These are phyloP conservation scores for Anodontia alba DNA, from an alignment of 2,888 invertebrate genomes.

Conservation along the genomic window DNA sequence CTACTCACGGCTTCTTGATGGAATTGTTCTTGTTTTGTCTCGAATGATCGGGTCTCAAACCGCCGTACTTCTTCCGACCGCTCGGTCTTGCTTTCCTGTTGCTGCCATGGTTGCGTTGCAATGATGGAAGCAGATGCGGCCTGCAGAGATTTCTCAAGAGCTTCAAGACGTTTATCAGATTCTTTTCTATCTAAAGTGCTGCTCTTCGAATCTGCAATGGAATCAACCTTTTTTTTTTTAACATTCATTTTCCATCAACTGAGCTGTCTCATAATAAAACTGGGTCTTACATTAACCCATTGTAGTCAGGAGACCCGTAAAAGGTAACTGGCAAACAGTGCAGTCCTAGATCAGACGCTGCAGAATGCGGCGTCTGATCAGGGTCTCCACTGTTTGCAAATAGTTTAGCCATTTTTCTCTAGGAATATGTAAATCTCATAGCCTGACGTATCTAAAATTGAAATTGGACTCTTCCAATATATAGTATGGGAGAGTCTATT, in stretches of 20 bases:
- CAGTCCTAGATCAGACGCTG: background rate
- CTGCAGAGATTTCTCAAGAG: constrained; percentile 75
- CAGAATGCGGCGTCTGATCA: background rate
- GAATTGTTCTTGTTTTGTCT: constrained; percentile 60
- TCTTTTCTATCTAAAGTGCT: constrained; percentile 60
- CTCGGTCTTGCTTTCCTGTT: constrained; percentile 53
- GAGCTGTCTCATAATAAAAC: too few relatives aligned
- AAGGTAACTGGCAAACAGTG: background rate
- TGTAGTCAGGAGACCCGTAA: too few relatives aligned
- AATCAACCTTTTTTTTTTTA: background rate
- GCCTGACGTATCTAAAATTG: too few relatives aligned
- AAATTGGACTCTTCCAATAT: too few relatives aligned
- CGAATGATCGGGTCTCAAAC: constrained; percentile 63
- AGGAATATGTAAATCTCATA: too few relatives aligned
- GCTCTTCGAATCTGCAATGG: constrained; percentile 54
- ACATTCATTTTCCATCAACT: too few relatives aligned
- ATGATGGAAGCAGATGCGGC: constrained; percentile 75
- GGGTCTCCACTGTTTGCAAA: background rate
- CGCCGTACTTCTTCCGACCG: constrained; percentile 54
- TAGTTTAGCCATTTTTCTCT: too few relatives aligned
- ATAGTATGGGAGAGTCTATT: too few relatives aligned
- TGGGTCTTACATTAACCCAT: too few relatives aligned
- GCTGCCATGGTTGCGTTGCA: constrained; percentile 62
- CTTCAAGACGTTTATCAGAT: constrained; percentile 70
- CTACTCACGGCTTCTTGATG: constrained; percentile 68